Conservation (phyloP, 2,888 invertebrate species). For the Melanostoma scalare region DNA sequence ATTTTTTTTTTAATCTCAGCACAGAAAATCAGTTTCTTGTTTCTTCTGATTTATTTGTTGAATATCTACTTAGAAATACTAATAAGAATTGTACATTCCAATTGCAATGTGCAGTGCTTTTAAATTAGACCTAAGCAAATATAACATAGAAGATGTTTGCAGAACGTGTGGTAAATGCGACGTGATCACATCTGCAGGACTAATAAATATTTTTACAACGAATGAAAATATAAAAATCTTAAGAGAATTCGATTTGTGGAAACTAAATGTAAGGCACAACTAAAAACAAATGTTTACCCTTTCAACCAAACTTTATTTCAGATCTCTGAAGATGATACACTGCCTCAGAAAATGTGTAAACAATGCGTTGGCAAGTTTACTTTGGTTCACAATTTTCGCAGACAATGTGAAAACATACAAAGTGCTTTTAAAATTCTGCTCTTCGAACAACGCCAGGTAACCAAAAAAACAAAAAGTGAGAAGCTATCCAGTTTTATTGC, state of each 20-base stretch:
- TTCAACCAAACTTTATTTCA: background rate
- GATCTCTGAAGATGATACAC: conserved; percentile 65
- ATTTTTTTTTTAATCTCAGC: conserved; percentile 1
- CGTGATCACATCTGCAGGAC: conserved; percentile 55
- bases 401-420: conserved; percentile 63
- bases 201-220: conserved; percentile 52
- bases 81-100: background rate
- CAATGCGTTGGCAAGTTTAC: conserved; percentile 63
- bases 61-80: background rate
- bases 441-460: conserved; percentile 16
- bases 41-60: conserved; percentile 2
- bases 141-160: conserved; percentile 63
- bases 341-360: conserved; percentile 67
- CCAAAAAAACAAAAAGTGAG: background rate
- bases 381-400: conserved; percentile 59
- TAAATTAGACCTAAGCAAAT: conserved; percentile 62
- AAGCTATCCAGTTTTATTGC: background rate
- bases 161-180: conserved; percentile 67
- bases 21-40: background rate
- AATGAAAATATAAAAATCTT: conserved; percentile 33
- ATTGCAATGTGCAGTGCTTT: conserved; percentile 67
- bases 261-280: conserved; percentile 37
- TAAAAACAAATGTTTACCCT: background rate
- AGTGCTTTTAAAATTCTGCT: conserved; percentile 56
- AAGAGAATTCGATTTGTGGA: conserved; percentile 57